Conservation (phyloP, 2,888 invertebrate genomes). For the Geophilus truncorum region DNA sequence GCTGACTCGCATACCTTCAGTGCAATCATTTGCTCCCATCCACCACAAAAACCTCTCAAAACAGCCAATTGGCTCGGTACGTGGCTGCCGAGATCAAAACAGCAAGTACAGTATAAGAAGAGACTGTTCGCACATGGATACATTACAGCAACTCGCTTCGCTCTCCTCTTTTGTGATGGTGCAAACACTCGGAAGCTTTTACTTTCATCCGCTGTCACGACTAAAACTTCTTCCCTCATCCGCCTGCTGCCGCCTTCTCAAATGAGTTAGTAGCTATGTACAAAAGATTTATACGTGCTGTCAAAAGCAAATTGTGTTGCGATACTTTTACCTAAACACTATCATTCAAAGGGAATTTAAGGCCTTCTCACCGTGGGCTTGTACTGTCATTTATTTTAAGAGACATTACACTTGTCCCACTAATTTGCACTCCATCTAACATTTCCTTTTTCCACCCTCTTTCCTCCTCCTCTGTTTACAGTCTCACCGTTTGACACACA, state of each 20-base stretch:
- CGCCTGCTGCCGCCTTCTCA: not conserved
- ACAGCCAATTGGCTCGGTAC: not conserved
- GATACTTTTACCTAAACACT: not conserved
- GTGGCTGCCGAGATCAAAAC: not conserved
- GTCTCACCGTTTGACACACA: not conserved
- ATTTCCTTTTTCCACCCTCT: slow-evolving; percentile 17
- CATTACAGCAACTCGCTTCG: no score
- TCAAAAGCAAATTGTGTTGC: not conserved
- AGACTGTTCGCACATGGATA: not conserved
- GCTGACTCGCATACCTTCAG: slow-evolving; percentile 1
- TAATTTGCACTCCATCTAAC: slow-evolving; percentile 2
- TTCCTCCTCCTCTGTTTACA: slow-evolving; percentile 20
- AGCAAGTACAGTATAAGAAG: not conserved
- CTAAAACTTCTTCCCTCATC: not conserved
- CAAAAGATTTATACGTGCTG: not conserved
- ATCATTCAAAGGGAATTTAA: not conserved
- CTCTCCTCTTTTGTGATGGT: not conserved
- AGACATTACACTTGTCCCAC: not conserved
- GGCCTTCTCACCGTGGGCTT: not conserved
- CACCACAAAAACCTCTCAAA: not conserved
- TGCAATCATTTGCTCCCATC: not conserved
- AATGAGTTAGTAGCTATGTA: not conserved
- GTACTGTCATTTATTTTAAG: not conserved
- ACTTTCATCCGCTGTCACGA: not conserved
- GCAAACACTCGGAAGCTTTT: not conserved